Base-by-base conservation (phyloP, 2,113 vertebrate species). In the Myodes glareolus region DNA sequence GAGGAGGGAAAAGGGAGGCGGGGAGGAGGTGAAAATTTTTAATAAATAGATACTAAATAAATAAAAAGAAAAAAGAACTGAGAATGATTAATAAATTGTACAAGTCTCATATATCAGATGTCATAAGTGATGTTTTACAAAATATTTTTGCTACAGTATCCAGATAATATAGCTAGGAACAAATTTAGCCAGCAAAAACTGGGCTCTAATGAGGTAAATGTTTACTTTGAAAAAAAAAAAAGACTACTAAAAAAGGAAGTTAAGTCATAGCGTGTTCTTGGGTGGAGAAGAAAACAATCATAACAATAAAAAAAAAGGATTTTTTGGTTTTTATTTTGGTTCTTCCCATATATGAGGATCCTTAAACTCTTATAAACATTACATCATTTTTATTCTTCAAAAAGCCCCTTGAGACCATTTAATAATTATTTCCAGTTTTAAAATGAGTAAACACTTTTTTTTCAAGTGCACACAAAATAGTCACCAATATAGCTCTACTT, bases 371-470 rank as follows among this genome's bases (percentile, higher is more conserved):
- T 97, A 17, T 58, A 94, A 95, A 16, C 90, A 88, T 94, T 96
- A 84, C 92, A 52, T 93, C 87, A 96, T 80, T 94, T 94, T 94
- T 94, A 94, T 80, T 88, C 17, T 50, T 95, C 33, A 78, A 78
- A 90, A 88, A 72, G 58, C 68, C 78, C 88, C 94, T 87, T 92
- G 93, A 93, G 77, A n/a, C 82, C 78, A 21, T 86, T 91, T 52
- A 97, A 97, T 95, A 96, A 96, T 96, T 93, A 94, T 91, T 96
- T 94, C 94, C 94, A 93, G 91, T 96, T 86, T 96, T 21, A 63
- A 94, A 77, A 96, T 85, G 70, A 91, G 47, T 89, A 93, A 97
- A 94, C 70, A 94, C 23, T 68, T 80, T 78, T 97, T 96, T 94
- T 90, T 70, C 42, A 95, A 93, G 78, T 76, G 50, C 55, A 63